Conservation (phyloP, 2,888 invertebrate species). For the Agrotis exclamationis region DNA sequence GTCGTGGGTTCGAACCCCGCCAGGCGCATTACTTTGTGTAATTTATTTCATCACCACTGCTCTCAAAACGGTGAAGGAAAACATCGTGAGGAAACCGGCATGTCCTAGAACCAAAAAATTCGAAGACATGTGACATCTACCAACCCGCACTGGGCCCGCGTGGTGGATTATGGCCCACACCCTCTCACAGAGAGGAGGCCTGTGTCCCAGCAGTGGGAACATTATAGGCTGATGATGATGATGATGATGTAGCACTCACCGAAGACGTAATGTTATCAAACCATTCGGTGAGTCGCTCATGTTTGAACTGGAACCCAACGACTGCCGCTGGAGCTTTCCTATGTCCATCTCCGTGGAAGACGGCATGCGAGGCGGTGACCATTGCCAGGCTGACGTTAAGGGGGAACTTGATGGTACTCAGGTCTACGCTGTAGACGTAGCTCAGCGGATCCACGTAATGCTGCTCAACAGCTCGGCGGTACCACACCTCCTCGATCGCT, state of each 20-base stretch:
- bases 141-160: no score
- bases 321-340: conserved; percentile 93
- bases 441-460: conserved; percentile 94
- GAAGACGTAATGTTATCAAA: conserved; percentile 95
- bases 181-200: no score
- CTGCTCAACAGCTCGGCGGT: conserved; percentile 96
- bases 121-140: no score
- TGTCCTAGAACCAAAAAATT: no score
- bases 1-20: no score
- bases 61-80: no score
- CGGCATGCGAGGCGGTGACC: conserved; percentile 97
- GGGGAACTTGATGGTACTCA: conserved; percentile 83
- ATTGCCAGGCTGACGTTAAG: conserved; percentile 92
- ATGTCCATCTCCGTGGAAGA: conserved; percentile 92
- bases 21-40: no score
- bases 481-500: conserved; percentile 97
- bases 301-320: conserved; percentile 95
- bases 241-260: conserved; percentile 88
- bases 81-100: no score
- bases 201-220: no score
- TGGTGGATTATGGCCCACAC: no score
- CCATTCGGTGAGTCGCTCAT: conserved; percentile 94
- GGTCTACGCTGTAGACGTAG: conserved; percentile 93
- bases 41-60: no score
- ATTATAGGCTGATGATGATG: no score